Conservation (phyloP, 2,888 invertebrate genomes). For the Lissonota sp. region DNA sequence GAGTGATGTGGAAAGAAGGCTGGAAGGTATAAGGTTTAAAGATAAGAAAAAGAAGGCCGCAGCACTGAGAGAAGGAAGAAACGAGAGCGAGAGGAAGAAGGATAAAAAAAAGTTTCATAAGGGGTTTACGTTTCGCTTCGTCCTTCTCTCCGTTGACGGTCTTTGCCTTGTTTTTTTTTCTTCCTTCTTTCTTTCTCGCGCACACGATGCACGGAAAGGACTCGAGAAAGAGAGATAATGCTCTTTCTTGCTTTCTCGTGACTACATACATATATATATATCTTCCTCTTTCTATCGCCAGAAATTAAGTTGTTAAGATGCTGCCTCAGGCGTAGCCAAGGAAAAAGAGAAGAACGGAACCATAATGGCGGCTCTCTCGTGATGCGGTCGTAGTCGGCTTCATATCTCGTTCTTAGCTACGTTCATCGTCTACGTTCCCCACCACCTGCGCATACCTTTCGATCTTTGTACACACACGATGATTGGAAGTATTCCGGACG, state of each 20-base stretch:
- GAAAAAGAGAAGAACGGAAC: conserved; percentile 68
- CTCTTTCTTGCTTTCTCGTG: conserved; percentile 19
- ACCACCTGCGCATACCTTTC: not conserved
- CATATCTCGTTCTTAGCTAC: conserved; percentile 45
- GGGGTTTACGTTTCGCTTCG: conserved; percentile 40
- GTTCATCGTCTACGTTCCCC: conserved; percentile 35
- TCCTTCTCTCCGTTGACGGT: conserved; percentile 43
- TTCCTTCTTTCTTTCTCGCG: conserved; percentile 39
- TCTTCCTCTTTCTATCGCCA: conserved; percentile 72
- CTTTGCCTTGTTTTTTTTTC: conserved; percentile 25
- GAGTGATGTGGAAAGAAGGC: conserved; percentile 29
- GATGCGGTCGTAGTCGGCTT: conserved; percentile 45
- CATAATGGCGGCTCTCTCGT: conserved; percentile 69
- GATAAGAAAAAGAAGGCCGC: conserved; percentile 44
- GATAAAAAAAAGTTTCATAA: conserved; percentile 17
- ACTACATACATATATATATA: conserved; percentile 30
- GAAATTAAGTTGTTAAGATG: conserved; percentile 80
- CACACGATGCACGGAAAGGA: conserved; percentile 31
- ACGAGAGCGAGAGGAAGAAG: conserved; percentile 40
- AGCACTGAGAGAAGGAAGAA: conserved; percentile 37
- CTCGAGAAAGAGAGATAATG: conserved; percentile 31
- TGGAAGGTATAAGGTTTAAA: conserved; percentile 27
- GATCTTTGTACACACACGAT: not conserved
- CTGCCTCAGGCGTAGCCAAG: conserved; percentile 75
- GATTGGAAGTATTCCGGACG: too few relatives aligned